Base-by-base conservation (phyloP, 2,888 invertebrate species). In the Diploptera punctata region DNA sequence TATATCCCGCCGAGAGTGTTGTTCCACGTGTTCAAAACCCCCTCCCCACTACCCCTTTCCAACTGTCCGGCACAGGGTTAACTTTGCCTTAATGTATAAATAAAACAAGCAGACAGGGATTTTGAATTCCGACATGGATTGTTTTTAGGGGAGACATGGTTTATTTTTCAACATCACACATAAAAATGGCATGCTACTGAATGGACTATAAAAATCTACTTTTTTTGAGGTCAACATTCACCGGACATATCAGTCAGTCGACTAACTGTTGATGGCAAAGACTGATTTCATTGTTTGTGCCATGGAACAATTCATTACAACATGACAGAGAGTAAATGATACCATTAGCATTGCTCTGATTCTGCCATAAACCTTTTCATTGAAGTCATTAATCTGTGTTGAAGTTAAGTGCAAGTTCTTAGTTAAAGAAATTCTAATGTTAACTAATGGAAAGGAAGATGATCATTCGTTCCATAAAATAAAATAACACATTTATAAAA, bases 51-150 rank as follows among this genome's bases (percentile, higher is more conserved):
- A 10, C 21, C 54, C 19, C 26, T 26, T 21, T 24, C 26, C 54
- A 52, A 52, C 21, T 1, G 19, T 2, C 54, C 54, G 7, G 26
- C 26, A 10, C 54, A 26, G 33, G 33, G 33, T 33, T 33, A 33
- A n/a, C 33, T 10, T 7, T 26, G 54, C 54, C 29, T 54, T 54
- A 54, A 52, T 24, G 26, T 26, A 21, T 54, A 13, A 54, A 54
- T 26, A 54, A 54, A 54, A 54, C 54, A 54, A 26, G 1, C 54
- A 0, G 10, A 3, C 54, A 26, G 26, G 26, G 54, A 54, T 54
- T 54, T 54, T 54, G 24, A 54, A 26, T 54, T 54, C 54, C 54
- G 54, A 54, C 54, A 26, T 21, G 54, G 54, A 54, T 54, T 54
- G 16, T 47, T 47, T 47, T 47, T 13, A n/a, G 7, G n/a, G 47